Evolutionary conservation across 2,797 vertebrate genomes (phyloP), one percentile per base, ranked within the genome.

Genomic region (Xiphophorus birchmanni): DNA sequence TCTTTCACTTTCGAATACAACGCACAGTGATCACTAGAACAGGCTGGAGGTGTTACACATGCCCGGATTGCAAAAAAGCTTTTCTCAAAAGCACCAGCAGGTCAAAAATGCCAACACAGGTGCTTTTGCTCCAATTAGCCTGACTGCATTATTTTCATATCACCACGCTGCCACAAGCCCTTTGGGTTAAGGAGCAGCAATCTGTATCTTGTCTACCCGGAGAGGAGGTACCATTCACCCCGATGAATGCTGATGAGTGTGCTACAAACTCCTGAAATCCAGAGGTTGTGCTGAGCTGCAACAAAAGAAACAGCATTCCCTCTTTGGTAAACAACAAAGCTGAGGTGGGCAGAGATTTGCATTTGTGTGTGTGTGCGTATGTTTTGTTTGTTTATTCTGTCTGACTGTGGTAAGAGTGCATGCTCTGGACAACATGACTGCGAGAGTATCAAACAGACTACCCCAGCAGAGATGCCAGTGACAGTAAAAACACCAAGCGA

Each of bases 41-140:
- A 87, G 37, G 79, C 80, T 78, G 11, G 75, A 72, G 77, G 85
- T 86, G 80, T 80, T 79, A 87, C 87, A 87, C 87, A 88, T 87
- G 90, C 80, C 78, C 78, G 58, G 80, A 83, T 86, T 88, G 77
- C 86, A 90, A 78, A 88, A 89, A 88, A 9, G 80, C 80, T 78
- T 45, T 77, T 86, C 79, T 84, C 71, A 74, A 85, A 81, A 82
- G 82, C 73, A 77, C 80, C 76, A 75, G 82, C 76, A 32, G 88
- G 82, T 89, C 86, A 90, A 63, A 86, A 85, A 82, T 88, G 82
- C 81, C 85, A 82, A 82, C 72, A 69, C 73, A 69, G 35, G 75
- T 90, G 81, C 88, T 90, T 93, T 92, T 50, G 15, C 47, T 82
- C 82, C 87, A 91, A 88, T 93, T 92, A 92, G 44, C 80, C 47